Conservation (phyloP, 2,888 invertebrate genomes). For the Oligia fasciuncula region DNA sequence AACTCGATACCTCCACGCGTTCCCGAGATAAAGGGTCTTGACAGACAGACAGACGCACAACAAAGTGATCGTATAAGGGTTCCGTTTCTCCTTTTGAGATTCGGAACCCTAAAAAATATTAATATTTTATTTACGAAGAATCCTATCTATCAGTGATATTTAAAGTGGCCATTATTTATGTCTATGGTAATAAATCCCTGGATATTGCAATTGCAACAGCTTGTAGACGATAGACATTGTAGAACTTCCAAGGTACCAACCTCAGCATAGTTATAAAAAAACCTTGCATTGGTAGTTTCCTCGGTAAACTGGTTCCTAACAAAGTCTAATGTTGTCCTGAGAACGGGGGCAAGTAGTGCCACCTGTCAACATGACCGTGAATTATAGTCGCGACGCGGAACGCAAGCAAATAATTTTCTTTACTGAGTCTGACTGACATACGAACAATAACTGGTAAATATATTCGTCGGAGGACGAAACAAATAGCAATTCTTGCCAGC, state of each 20-base stretch:
- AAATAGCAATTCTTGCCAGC: neutral
- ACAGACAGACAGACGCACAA: too few species aligned
- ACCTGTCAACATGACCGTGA: conserved; percentile 59
- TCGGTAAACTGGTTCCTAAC: conserved; percentile 39
- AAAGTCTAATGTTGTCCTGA: conserved; percentile 45
- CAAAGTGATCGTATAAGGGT: too few species aligned
- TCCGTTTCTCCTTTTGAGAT: too few species aligned
- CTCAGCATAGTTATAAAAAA: conserved; percentile 22
- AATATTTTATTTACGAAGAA: too few species aligned
- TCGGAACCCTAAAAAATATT: neutral
- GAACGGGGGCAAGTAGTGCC: conserved; percentile 55
- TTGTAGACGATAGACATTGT: conserved; percentile 11
- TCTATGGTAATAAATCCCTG: neutral
- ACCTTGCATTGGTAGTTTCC: conserved; percentile 34
- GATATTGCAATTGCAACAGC: neutral
- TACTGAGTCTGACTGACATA: conserved; percentile 8
- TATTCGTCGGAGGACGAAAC: neutral
- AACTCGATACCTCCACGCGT: too few species aligned
- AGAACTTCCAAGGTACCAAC: conserved; percentile 24
- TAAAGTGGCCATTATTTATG: neutral
- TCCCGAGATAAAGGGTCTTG: too few species aligned
- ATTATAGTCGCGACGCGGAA: conserved; percentile 49
- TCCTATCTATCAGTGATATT: neutral
- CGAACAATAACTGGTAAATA: neutral
- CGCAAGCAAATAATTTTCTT: conserved; percentile 47